Base-by-base conservation (phyloP, 2,888 invertebrate species). In the Caenorhabditis doughertyi region DNA sequence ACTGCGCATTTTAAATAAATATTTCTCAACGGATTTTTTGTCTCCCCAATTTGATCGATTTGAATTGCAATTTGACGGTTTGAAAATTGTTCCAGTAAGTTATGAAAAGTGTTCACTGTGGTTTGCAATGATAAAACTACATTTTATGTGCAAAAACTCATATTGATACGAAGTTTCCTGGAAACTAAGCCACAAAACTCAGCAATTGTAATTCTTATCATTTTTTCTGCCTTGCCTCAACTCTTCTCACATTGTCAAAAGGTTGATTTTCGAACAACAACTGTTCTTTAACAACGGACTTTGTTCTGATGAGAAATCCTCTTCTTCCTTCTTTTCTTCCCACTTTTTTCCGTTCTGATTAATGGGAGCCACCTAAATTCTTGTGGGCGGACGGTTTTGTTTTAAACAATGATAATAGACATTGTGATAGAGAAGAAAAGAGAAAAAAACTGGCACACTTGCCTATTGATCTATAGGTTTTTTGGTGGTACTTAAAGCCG, bases 1-100 rank as follows among this genome's bases (percentile, higher is more conserved):
- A 9, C 42, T 60, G 47, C 32, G 32, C 47, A 64, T 29, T 47
- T 29, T 32, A 11, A 60, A 60, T 60, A 21, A 60, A 60, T 60
- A 18, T 13, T n/a, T n/a, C n/a, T n/a, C n/a, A n/a, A n/a, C n/a
- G n/a, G n/a, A n/a, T n/a, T n/a, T 55, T 27, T n/a, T 25, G 51
- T 25, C 25, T 55, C 13, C 25, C 1, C 0, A n/a, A 56, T 29
- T 13, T 13, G 9, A 39, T 39, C 9, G 4, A 4, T 32, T 32
- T 7, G 9, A 32, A 32, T 32, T 7, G 4, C 9, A 32, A 7
- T 4, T 32, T 32, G 4, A 9, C 4, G 4, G 9, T 32, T 32
- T 32, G 32, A 32, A 32, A 32, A 4, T 32, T 7, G 4, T 32
- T 32, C 32, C 9, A 32, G 9, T 32, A 4, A 32, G 4, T 32